Base-by-base conservation (phyloP, 2,888 invertebrate species). In the Tribolium freemani region DNA sequence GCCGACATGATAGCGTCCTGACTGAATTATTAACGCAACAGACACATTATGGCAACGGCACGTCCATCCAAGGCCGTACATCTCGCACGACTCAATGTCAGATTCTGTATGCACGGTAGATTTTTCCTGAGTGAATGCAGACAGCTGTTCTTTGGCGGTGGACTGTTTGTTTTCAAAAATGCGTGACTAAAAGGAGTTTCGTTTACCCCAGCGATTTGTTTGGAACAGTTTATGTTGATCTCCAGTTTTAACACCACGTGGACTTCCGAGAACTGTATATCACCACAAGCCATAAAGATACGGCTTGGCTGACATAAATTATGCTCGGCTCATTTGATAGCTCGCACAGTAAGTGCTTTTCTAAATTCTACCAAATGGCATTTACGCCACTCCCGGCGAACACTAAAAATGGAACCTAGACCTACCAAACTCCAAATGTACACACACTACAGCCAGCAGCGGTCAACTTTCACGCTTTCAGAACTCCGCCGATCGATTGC, bases 301-400 rank as follows among this genome's bases (percentile, higher is more conserved):
- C 84, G 83, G 84, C 82, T 83, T 82, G 83, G 81, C 81, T 77
- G 81, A 82, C 83, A 83, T 85, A 85, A 85, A 85, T 85, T 83
- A 84, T 81, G 75, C 78, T 77, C 79, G 81, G 77, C 82, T 81
- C 83, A 81, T 82, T 83, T 82, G 81, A 83, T 82, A 82, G 82
- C 81, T 80, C 74, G 78, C 79, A 70, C 77, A 76, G 77, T 81
- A 83, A 83, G 83, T 83, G 84, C 83, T 83, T 83, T 83, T 82
- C 83, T 83, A 83, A 83, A 83, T 83, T 83, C 82, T 81, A 80
- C 81, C 81, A 80, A 83, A 82, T 82, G 81, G 83, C 77, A 74
- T 77, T 77, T 76, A 75, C 77, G 71, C 61, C 57, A 56, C 76
- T 76, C 66, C 77, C 75, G 77, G 73, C 74, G 73, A 76, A 74